Percentiles rank a stretch among this genome's conserved stretches.
These are phyloP conservation scores for Rhopilema esculentum DNA, from an alignment of 30 jellyfish, hydroid and myxozoan species.

Conservation along the genomic window DNA sequence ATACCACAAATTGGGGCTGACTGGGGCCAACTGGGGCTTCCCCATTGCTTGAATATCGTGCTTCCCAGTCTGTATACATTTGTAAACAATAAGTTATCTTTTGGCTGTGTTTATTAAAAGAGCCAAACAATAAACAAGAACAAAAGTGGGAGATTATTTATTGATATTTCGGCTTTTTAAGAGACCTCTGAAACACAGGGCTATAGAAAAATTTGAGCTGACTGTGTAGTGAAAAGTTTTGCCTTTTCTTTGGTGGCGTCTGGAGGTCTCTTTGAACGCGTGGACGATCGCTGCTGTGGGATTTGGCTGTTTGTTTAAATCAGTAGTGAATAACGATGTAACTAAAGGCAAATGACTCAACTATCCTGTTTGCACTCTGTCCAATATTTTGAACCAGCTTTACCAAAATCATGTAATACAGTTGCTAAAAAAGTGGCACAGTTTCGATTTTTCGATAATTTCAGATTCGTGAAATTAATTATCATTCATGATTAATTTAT, in stretches of 20 bases:
- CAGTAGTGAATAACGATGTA: neutral
- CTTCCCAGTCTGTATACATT: neutral
- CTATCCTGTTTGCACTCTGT: neutral
- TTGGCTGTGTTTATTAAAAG: neutral
- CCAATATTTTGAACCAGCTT: neutral
- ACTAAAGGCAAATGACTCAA: neutral
- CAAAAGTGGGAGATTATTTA: neutral
- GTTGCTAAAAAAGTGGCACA: no score
- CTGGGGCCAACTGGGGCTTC: no score
- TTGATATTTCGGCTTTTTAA: conserved; percentile 7
- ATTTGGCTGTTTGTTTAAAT: neutral
- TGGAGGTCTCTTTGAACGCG: neutral
- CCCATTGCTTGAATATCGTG: neutral
- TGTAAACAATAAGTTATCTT: neutral
- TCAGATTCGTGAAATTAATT: neutral
- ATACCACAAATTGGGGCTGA: no score
- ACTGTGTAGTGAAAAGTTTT: neutral
- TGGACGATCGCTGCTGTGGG: conserved; percentile 9
- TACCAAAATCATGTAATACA: neutral
- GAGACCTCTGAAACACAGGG: conserved; percentile 2
- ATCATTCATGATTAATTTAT: neutral
- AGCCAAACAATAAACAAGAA: conserved; percentile 8
- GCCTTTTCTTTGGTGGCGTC: conserved; percentile 33
- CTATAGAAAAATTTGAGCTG: neutral
- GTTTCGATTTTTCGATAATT: neutral